Evolutionary conservation across 2,888 invertebrate genomes (phyloP).

Genomic region (Acanthacorydalis orientalis): DNA sequence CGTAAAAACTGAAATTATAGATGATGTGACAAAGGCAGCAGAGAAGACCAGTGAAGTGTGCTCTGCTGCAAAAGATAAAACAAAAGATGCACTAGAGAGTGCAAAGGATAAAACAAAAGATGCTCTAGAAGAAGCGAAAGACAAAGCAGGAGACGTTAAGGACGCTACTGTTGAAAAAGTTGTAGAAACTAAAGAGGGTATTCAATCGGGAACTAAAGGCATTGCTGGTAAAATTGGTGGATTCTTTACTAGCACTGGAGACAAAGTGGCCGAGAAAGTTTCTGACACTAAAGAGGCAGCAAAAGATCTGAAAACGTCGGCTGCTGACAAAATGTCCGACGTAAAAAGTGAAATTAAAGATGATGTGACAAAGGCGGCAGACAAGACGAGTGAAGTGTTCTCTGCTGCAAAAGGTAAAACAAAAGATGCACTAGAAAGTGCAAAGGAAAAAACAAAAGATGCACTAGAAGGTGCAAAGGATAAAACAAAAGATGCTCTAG

Average conservation of each 20-base stretch:
- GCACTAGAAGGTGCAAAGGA: background rate
- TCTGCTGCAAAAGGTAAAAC: background rate
- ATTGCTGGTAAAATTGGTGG: background rate
- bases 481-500: background rate
- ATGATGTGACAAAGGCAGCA: background rate
- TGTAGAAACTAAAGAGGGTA: background rate
- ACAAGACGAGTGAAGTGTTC: background rate
- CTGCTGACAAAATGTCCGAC: too few species aligned
- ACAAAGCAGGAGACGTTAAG: conserved; percentile 6
- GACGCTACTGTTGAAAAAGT: conserved; percentile 2
- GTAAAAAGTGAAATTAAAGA: conserved; percentile 2
- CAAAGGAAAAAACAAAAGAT: background rate
- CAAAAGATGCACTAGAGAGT: background rate
- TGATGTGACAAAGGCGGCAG: background rate
- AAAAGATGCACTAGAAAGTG: background rate
- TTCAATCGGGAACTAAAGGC: background rate
- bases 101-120: background rate
- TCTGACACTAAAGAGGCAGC: background rate
- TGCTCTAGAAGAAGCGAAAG: conserved; percentile 1
- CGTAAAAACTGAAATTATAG: background rate
- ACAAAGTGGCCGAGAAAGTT: background rate
- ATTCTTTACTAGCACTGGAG: background rate
- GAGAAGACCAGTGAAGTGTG: background rate
- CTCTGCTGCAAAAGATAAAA: background rate
- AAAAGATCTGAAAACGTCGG: too few species aligned